Percentiles rank a stretch among this genome's conserved stretches.
These are phyloP conservation scores for Nothocercus julius DNA, from an alignment of 2,113 vertebrate species.

Conservation along the genomic window DNA sequence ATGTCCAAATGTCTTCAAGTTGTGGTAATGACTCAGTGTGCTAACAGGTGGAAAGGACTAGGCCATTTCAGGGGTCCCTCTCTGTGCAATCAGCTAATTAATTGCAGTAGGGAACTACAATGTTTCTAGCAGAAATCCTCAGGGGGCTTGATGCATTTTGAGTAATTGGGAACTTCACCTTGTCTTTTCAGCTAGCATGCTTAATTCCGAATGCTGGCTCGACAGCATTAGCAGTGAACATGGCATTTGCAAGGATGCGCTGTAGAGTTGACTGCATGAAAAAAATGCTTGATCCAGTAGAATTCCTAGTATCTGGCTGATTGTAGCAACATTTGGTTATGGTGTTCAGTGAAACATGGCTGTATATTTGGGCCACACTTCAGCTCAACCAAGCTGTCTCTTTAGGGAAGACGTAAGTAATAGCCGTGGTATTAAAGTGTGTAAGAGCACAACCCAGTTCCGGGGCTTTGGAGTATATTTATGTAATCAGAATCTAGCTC, in stretches of 20 bases:
- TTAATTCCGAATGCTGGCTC: not conserved
- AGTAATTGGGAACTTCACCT: not conserved
- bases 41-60: not conserved
- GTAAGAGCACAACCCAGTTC: not conserved
- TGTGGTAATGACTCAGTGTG: not conserved
- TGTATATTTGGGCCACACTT: not conserved
- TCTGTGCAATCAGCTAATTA: not conserved
- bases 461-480: not conserved
- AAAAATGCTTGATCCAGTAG: not conserved
- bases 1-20: not conserved
- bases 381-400: not conserved
- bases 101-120: not conserved
- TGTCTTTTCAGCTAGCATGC: not conserved
- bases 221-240: not conserved
- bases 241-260: not conserved
- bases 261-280: not conserved
- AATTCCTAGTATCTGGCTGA: not conserved
- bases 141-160: not conserved
- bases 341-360: not conserved
- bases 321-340: not conserved
- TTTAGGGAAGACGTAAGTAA: not conserved
- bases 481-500: not conserved
- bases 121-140: not conserved
- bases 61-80: not conserved
- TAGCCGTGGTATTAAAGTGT: not conserved